phyloP scores from a whole-genome alignment of 2,888 invertebrate genomes.

The Antitype chi region DNA sequence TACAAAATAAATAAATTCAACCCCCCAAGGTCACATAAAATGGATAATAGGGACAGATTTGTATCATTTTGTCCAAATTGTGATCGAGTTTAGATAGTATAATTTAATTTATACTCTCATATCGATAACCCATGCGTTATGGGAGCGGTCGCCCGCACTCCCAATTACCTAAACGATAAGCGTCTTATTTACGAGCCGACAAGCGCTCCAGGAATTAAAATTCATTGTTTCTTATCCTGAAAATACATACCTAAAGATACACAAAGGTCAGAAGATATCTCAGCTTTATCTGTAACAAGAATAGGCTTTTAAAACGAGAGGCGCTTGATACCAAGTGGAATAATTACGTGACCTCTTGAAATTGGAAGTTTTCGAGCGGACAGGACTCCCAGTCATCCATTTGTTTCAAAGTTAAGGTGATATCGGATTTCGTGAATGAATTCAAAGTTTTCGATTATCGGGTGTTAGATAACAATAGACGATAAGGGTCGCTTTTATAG shows the following conservation, averaged over 20 bases:
- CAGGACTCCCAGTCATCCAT: constrained; percentile 73
- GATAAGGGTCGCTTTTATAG: constrained; percentile 79
- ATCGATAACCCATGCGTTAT: constrained; percentile 78
- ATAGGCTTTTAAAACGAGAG: constrained; percentile 88
- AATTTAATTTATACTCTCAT: constrained; percentile 83
- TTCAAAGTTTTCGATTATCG: constrained; percentile 73
- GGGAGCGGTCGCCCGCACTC: constrained; percentile 86
- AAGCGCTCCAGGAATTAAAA: constrained; percentile 85
- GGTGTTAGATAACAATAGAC: constrained; percentile 75
- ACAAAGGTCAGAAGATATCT: constrained; percentile 87
- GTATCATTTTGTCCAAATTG: constrained; percentile 75
- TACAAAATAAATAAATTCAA: neutral
- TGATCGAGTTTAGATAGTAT: constrained; percentile 73
- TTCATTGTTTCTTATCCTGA: constrained; percentile 90
- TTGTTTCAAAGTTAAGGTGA: constrained; percentile 73
- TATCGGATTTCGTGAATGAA: constrained; percentile 80
- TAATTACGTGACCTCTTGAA: constrained; percentile 85
- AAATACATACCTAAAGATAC: constrained; percentile 80
- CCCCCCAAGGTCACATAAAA: constrained; percentile 26
- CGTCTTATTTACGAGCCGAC: constrained; percentile 85
- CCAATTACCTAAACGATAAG: constrained; percentile 90
- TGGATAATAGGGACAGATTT: constrained; percentile 65
- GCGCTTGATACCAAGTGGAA: constrained; percentile 75
- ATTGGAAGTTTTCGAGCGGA: constrained; percentile 75
- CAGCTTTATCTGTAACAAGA: constrained; percentile 88